Evolutionary conservation across 35 echinoderm and acorn worm genomes (phyloP), one percentile per base, ranked within the genome.

Genomic region (Apostichopus californicus): DNA sequence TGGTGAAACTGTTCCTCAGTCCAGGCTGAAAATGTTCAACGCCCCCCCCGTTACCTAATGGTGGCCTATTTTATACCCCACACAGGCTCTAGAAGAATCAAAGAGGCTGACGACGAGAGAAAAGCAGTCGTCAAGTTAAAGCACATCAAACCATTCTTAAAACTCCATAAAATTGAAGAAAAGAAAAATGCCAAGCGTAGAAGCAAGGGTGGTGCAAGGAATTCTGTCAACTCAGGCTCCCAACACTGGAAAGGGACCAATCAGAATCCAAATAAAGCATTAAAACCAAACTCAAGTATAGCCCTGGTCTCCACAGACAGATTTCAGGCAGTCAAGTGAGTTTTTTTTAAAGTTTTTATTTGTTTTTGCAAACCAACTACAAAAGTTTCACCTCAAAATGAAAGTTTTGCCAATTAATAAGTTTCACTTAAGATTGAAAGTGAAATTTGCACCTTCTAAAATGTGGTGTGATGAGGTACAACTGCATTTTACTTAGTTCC

Each of bases 241-340:
- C 59, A 86, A 56, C 59, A 79, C 7, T 77, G 56, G 73, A 90
- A 81, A 57, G 88, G 8, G 66, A 89, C 57, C 56, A 80, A 94
- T 53, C 83, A 92, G 55, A 80, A 98, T 87, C 83, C 93, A 55
- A 98, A 95, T 60, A 75, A 90, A 26, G 84, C 90, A 75, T 77
- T 95, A 3, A 93, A 78, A 57, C 94, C 90, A 22, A 98, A 94
- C 55, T 54, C 86, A 23, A 90, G 92, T 59, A 96, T 98, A 59
- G 96, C 94, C 61, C 80, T 96, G 53, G 90, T 98, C 20, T 77
- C 9, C 28, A 96, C 94, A 87, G 96, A 98, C 75, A 94, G 93
- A 15, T 93, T 92, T 61, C 94, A 96, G 93, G 94, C 93, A 94
- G 91, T 94, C 93, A 94, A 91, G 96, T 98, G 79, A 94, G 96